Percentiles rank a stretch among this genome's conserved stretches.
These are phyloP conservation scores for Antedon mediterranea DNA, from an alignment of 53 echinoderm and acorn worm genomes.

Conservation along the genomic window DNA sequence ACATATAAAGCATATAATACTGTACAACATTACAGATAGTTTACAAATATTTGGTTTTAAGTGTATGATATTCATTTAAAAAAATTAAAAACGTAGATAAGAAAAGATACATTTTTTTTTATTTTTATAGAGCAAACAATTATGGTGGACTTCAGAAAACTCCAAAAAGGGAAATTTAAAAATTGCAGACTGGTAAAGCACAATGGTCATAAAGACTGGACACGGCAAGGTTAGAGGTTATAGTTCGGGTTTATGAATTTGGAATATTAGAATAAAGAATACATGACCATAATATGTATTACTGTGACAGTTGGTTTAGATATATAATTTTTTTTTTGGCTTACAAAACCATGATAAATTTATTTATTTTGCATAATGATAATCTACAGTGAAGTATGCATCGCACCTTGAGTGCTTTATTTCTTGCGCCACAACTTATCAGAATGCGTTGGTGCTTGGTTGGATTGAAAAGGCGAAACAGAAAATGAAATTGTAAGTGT, in stretches of 20 bases:
- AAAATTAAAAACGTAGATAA: no score
- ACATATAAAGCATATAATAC: no score
- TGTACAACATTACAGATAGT: neutral
- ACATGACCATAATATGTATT: neutral
- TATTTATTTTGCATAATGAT: neutral
- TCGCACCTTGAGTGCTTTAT: constrained; percentile 86
- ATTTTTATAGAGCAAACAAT: constrained; percentile 69
- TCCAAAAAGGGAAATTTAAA: constrained; percentile 74
- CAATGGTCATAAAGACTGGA: constrained; percentile 81
- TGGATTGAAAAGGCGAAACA: constrained; percentile 90
- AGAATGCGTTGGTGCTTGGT: constrained; percentile 89
- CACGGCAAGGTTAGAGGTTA: constrained; percentile 84
- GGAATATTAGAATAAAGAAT: neutral
- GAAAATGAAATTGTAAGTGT: constrained; percentile 88
- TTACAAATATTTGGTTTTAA: neutral
- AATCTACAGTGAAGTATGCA: constrained; percentile 70
- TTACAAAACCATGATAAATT: neutral
- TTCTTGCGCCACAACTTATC: constrained; percentile 76
- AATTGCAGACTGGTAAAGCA: constrained; percentile 75
- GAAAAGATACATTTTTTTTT: constrained; percentile 4
- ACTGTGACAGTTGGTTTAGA: no score
- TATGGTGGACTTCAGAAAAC: constrained; percentile 78
- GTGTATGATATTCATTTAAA: no score
- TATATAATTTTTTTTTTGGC: no score
- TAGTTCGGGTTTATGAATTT: neutral